phyloP scores from a whole-genome alignment of 2,797 vertebrate species.

The Aotus griseimembra region DNA sequence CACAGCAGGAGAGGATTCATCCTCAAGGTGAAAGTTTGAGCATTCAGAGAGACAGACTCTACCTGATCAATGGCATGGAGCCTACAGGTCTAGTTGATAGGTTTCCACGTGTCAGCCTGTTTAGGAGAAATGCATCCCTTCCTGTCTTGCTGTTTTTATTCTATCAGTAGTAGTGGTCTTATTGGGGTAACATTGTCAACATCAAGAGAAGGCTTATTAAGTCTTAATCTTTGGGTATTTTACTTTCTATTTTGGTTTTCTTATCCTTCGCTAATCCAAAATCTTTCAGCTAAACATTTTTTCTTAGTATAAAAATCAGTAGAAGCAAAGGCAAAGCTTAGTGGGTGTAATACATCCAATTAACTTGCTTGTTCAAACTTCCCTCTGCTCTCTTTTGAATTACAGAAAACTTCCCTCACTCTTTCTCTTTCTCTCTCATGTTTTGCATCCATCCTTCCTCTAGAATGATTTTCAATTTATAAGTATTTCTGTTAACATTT shows the following conservation, averaged over 20 bases:
- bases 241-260: constrained; percentile 28
- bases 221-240: constrained; percentile 30
- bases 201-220: background rate
- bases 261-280: constrained; percentile 35
- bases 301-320: constrained; percentile 44
- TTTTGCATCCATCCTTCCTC: background rate
- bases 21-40: background rate
- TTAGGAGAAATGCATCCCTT: background rate
- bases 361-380: background rate
- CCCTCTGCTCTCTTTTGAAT: background rate
- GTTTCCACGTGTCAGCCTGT: background rate
- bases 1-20: background rate
- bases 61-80: background rate
- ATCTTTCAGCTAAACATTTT: constrained; percentile 1
- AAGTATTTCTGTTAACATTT: background rate
- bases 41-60: background rate
- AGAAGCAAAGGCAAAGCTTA: constrained; percentile 38
- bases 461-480: background rate
- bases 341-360: background rate
- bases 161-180: background rate
- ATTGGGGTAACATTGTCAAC: background rate
- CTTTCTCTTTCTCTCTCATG: no score
- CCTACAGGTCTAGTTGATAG: background rate
- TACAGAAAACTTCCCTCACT: background rate
- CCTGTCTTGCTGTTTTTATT: background rate